Base-by-base conservation (phyloP, 2,113 vertebrate genomes). In the Microcebus murinus region DNA sequence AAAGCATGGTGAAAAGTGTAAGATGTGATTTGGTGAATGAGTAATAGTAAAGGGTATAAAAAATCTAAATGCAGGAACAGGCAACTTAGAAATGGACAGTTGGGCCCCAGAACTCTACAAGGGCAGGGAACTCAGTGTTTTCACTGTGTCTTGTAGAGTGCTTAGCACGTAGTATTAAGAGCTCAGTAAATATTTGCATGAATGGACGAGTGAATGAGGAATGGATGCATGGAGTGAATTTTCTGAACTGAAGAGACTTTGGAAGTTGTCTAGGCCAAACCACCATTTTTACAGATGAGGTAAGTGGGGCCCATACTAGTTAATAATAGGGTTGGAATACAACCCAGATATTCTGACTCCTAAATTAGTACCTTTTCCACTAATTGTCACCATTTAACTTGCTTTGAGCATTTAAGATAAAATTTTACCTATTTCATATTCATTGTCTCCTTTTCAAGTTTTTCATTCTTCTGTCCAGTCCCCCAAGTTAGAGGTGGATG, bases 321-420 rank as follows among this genome's bases (percentile, higher is more conserved):
- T 92, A 92, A 81, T 77, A 39, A 55, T 42, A 52, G 14, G 1
- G 10, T 63, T 91, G 36, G 6, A 90, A 82, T 31, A 93, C 82
- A 90, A 87, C 31, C 20, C 61, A 67, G 45, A n/a, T 84, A 84
- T 55, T 79, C 14, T 71, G 18, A 81, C 39, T 93, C 13, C 34
- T 76, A 65, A 39, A 11, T 90, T 74, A 93, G 4, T 89, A 55
- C 45, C 42, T 88, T 94, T 91, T 34, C 39, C 8, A 34, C 17
- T 83, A 88, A 61, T 36, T 81, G 13, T 77, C 31, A 87, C 57
- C 34, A 27, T 71, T 94, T 91, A 94, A 91, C 57, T 63, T 93
- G 29, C 55, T 87, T 91, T 83, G 55, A 76, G 3, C 29, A 55
- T 83, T 83, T 83, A 77, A 52, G 39, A 52, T 91, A 91, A 59